Percentiles rank a stretch among this genome's conserved stretches.
Conservation (phyloP, 2,888 invertebrate genomes). For the Mythimna loreyi region DNA sequence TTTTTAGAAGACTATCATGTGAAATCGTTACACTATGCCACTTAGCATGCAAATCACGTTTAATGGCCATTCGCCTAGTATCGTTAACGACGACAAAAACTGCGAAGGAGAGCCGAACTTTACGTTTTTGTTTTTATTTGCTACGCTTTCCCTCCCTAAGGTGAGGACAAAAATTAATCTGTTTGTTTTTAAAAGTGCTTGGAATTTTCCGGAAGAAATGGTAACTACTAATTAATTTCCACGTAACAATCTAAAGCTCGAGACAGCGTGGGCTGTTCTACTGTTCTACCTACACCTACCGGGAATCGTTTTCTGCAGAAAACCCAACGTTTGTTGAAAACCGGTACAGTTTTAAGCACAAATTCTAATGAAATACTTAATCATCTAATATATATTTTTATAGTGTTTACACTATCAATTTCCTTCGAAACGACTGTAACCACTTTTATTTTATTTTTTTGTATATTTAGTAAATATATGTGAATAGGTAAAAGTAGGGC, state of each 20-base stretch:
- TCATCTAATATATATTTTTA: no score
- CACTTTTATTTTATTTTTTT: no score
- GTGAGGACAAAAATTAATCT: background rate
- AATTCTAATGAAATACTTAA: background rate
- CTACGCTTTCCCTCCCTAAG: background rate
- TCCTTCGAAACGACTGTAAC: no score
- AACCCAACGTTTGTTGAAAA: background rate
- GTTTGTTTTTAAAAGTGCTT: conserved; percentile 20
- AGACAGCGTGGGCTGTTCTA: conserved; percentile 10
- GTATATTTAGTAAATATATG: no score
- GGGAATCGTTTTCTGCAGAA: background rate
- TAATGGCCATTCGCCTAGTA: conserved; percentile 17
- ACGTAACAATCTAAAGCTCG: conserved; percentile 5
- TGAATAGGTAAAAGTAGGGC: no score
- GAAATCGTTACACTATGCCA: conserved; percentile 30
- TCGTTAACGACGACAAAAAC: conserved; percentile 30
- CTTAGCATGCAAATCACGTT: conserved; percentile 48
- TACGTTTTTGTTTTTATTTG: conserved; percentile 23
- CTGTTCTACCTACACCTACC: conserved; percentile 4
- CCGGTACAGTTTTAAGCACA: background rate
- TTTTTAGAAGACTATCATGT: conserved; percentile 20
- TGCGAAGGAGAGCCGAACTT: conserved; percentile 10
- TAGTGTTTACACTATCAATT: no score
- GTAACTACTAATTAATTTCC: background rate
- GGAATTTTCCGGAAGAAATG: background rate